These are phyloP conservation scores for Calycopis cecrops DNA, from an alignment of 1,140 invertebrate species.

Conservation along the genomic window DNA sequence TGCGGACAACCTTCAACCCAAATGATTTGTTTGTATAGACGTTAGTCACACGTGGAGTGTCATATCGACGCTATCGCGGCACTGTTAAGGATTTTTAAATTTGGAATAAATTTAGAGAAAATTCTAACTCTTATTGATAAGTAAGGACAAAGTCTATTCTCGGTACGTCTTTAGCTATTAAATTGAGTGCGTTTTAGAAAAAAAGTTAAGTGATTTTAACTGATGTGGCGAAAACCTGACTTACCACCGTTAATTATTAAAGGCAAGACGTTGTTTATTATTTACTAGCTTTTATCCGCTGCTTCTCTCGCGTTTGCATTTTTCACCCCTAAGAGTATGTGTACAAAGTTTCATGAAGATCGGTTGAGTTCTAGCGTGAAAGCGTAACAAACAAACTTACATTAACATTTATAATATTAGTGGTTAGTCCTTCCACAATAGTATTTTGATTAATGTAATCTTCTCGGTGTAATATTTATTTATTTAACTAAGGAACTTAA, in stretches of 20 bases:
- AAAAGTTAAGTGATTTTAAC: neutral
- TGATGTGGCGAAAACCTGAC: conserved; percentile 1
- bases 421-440: neutral
- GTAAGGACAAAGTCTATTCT: neutral
- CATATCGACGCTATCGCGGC: neutral
- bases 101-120: neutral
- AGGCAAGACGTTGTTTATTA: neutral
- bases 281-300: neutral
- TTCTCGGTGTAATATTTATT: neutral
- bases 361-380: no score
- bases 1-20: neutral
- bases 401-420: no score
- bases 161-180: neutral
- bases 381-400: no score
- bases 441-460: neutral
- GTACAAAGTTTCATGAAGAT: no score
- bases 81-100: neutral
- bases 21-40: neutral
- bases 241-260: neutral
- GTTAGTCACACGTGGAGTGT: conserved; percentile 2
- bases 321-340: neutral
- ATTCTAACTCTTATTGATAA: neutral
- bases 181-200: neutral
- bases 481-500: neutral
- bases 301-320: neutral